phyloP scores from a whole-genome alignment of 2,888 invertebrate genomes.

The Epiblema foenella region DNA sequence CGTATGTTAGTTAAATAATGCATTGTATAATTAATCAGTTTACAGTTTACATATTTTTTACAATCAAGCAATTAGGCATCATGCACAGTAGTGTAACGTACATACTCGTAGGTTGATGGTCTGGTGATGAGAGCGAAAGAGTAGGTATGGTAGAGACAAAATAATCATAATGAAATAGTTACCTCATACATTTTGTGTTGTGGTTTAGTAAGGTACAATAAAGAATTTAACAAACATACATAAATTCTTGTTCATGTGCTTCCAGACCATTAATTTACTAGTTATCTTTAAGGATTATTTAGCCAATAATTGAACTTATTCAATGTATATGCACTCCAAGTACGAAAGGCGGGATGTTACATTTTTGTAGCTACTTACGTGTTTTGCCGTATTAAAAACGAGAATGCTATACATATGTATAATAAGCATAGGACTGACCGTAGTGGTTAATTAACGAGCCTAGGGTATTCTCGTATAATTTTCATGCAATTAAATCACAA shows the following conservation, averaged over 20 bases:
- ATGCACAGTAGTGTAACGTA: no score
- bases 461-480: constrained; percentile 55
- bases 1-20: not conserved
- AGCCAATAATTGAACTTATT: not conserved
- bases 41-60: no score
- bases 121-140: not conserved
- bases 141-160: not conserved
- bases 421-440: constrained; percentile 42
- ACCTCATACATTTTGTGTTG: no score
- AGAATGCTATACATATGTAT: constrained; percentile 23
- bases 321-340: constrained; percentile 8
- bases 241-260: not conserved
- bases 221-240: no score
- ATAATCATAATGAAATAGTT: not conserved
- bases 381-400: constrained; percentile 28
- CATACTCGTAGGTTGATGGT: no score
- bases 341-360: constrained; percentile 27
- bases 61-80: no score
- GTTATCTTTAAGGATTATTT: not conserved
- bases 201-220: no score
- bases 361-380: constrained; percentile 30
- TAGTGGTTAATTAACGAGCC: constrained; percentile 56
- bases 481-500: constrained; percentile 56
- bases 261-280: not conserved
- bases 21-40: no score